Evolutionary conservation across 2,888 invertebrate species (phyloP), one percentile per base, ranked within the genome.

Genomic region (Mimachlamys varia): DNA sequence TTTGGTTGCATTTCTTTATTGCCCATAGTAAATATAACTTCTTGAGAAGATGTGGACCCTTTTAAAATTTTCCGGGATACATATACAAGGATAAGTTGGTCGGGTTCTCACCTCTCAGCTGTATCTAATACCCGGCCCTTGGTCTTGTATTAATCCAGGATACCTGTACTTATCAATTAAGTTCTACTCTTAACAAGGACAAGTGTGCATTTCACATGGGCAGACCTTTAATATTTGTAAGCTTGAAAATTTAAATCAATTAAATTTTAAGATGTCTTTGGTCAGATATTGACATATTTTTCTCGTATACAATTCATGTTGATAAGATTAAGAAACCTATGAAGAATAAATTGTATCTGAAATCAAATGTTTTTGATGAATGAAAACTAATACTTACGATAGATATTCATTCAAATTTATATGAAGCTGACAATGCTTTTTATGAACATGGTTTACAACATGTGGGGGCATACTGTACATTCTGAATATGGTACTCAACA

Each of bases 11-110:
- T 33, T 0, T 33, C 2, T 76, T 76, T 27, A 76, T 76, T 33
- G 15, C 10, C 33, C 0, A 33, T 33, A 13, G 33, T 76, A 76
- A 76, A 76, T 76, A 58, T 58, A 44, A 3, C 44, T 19, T 0
- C 76, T 76, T 22, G 33, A 76, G 76, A 76, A 76, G 76, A 76
- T 76, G 76, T 22, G 76, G 33, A 76, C 33, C 76, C 33, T 76
- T 27, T 33, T 33, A 15, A 33, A 76, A 76, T 76, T 1, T 12
- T 76, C 76, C 12, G 27, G 76, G 76, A 76, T 27, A 76, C 76
- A 76, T 17, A 76, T 27, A 12, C 33, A 2, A 22, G 15, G 58
- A 76, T 13, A 76, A 76, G 76, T 76, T 76, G 76, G 76, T 22
- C 27, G 12, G 13, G 33, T 33, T 76, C 76, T 27, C 76, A 33